Evolutionary conservation across 2,888 invertebrate species (phyloP).

Genomic region (Encarsia formosa): DNA sequence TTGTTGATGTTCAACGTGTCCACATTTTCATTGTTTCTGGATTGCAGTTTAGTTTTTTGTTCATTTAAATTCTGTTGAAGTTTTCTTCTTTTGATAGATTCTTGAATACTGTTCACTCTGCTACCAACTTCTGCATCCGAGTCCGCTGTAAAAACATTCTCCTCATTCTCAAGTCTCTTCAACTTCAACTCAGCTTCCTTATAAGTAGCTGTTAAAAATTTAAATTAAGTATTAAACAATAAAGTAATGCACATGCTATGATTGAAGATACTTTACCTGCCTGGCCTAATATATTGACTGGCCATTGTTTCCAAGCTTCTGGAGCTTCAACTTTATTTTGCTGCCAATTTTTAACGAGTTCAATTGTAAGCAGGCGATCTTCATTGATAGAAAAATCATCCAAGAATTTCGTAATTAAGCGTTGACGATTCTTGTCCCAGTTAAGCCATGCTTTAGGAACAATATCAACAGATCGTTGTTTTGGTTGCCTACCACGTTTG

Average conservation of each 20-base stretch:
- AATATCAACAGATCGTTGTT: not conserved
- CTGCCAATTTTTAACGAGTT: not conserved
- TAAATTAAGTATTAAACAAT: no score
- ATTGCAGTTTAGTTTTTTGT: no score
- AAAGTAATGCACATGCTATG: no score
- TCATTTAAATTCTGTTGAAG: no score
- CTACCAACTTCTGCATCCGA: not conserved
- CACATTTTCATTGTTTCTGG: no score
- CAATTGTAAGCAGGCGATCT: not conserved
- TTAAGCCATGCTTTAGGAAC: not conserved
- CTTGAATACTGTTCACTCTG: no score
- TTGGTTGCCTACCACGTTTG: not conserved
- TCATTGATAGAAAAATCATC: no score
- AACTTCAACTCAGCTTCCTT: not conserved
- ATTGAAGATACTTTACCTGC: no score
- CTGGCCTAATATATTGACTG: not conserved
- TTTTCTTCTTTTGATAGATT: no score
- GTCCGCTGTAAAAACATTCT: not conserved
- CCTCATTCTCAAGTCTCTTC: not conserved
- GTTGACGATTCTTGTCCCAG: not conserved
- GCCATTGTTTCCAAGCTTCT: not conserved
- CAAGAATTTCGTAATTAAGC: not conserved
- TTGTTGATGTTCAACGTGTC: no score
- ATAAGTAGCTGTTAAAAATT: not conserved
- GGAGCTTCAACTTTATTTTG: not conserved